Evolutionary conservation across 2,113 vertebrate genomes (phyloP).

Genomic region (Oncorhynchus keta): DNA sequence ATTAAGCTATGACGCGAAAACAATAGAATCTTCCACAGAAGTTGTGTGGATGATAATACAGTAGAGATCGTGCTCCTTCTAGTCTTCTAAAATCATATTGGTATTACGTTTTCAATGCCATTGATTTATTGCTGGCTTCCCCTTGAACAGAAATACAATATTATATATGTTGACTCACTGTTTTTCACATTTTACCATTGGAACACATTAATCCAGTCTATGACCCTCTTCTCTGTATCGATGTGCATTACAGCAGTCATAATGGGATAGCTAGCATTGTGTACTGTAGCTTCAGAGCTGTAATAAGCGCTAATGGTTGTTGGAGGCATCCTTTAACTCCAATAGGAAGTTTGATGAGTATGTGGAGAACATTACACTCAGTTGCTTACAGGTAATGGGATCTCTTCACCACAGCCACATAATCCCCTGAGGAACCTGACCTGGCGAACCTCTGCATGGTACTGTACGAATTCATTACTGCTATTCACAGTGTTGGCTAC

Average conservation of each 20-base stretch:
- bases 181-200: background rate
- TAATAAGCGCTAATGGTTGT: background rate
- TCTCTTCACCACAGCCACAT: constrained; percentile 20
- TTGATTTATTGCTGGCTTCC: too few relatives aligned
- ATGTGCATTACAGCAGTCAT: background rate
- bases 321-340: background rate
- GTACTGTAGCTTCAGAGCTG: too few relatives aligned
- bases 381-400: constrained; percentile 43
- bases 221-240: background rate
- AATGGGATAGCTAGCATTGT: too few relatives aligned
- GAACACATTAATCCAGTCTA: background rate
- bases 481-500: constrained; percentile 23
- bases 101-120: too few relatives aligned
- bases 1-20: too few relatives aligned
- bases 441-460: constrained; percentile 28
- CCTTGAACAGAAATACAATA: too few relatives aligned
- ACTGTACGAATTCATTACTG: constrained; percentile 53
- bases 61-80: too few relatives aligned
- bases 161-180: background rate
- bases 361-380: constrained; percentile 27
- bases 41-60: too few relatives aligned
- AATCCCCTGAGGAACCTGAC: constrained; percentile 24
- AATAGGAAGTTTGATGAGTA: constrained; percentile 19
- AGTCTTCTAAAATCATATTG: too few relatives aligned
- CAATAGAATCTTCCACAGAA: too few relatives aligned